Percentiles rank a stretch among this genome's conserved stretches.
phyloP scores from a whole-genome alignment of 2,797 vertebrate genomes.

The Psittacula echo region DNA sequence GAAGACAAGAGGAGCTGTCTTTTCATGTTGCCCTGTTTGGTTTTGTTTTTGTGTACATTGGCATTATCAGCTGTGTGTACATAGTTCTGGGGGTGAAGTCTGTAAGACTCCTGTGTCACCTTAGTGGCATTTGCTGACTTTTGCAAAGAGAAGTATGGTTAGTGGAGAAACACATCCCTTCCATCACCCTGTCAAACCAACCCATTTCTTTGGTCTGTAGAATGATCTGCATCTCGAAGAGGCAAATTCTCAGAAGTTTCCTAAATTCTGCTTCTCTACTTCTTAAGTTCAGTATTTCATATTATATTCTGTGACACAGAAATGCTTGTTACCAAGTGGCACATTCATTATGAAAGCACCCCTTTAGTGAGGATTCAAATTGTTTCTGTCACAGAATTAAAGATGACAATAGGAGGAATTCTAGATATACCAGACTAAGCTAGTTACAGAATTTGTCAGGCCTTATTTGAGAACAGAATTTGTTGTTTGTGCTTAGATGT shows the following conservation, averaged over 20 bases:
- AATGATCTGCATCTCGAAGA: background rate
- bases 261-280: background rate
- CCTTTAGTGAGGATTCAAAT: background rate
- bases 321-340: background rate
- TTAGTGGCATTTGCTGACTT: background rate
- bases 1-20: background rate
- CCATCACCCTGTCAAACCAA: background rate
- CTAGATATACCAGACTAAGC: background rate
- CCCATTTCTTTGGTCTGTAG: background rate
- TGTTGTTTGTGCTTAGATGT: background rate
- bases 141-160: background rate
- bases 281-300: background rate
- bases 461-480: background rate
- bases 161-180: background rate
- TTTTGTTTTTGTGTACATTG: background rate
- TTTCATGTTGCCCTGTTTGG: fast-evolving
- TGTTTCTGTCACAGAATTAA: background rate
- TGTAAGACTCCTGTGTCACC: background rate
- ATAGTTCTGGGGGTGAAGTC: background rate
- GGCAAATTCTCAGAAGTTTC: background rate
- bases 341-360: background rate
- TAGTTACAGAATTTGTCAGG: background rate
- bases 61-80: background rate
- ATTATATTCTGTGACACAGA: background rate
- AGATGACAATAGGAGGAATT: background rate